Conservation (phyloP, 1,140 invertebrate genomes). For the Drosophila tani region DNA sequence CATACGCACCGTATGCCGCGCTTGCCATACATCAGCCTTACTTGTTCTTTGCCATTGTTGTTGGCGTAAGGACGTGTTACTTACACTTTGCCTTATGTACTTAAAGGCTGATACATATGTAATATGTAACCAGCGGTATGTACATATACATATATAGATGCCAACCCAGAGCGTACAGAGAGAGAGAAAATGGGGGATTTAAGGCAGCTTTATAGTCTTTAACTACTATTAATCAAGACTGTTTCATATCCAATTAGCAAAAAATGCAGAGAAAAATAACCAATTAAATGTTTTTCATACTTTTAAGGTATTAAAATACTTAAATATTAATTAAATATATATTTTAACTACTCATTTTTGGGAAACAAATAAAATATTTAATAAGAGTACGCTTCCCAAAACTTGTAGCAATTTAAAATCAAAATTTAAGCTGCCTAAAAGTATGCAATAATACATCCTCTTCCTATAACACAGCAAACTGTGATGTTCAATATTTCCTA, state of each 20-base stretch:
- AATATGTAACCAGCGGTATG: constrained; percentile 39
- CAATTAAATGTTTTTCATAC: no score
- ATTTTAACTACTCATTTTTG: no score
- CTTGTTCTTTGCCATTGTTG: constrained; percentile 34
- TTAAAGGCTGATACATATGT: constrained; percentile 55
- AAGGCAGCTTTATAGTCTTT: neutral
- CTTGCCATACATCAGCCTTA: constrained; percentile 71
- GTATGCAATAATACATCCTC: neutral
- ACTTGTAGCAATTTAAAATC: neutral
- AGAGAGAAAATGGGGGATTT: neutral
- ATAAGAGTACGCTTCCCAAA: neutral
- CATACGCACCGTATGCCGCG: constrained; percentile 81
- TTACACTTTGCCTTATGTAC: constrained; percentile 77
- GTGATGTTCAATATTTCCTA: no score
- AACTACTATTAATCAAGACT: constrained; percentile 9
- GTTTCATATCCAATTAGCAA: constrained; percentile 3
- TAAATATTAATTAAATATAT: neutral
- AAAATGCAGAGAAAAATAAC: no score
- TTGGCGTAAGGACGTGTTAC: constrained; percentile 75
- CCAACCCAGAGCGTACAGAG: constrained; percentile 2
- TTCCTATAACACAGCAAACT: neutral
- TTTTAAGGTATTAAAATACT: neutral
- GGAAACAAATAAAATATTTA: neutral
- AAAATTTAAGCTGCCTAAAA: neutral
- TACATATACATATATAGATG: constrained; percentile 18